Conservation (phyloP, 1,140 invertebrate genomes). For the Semibalanus balanoides region DNA sequence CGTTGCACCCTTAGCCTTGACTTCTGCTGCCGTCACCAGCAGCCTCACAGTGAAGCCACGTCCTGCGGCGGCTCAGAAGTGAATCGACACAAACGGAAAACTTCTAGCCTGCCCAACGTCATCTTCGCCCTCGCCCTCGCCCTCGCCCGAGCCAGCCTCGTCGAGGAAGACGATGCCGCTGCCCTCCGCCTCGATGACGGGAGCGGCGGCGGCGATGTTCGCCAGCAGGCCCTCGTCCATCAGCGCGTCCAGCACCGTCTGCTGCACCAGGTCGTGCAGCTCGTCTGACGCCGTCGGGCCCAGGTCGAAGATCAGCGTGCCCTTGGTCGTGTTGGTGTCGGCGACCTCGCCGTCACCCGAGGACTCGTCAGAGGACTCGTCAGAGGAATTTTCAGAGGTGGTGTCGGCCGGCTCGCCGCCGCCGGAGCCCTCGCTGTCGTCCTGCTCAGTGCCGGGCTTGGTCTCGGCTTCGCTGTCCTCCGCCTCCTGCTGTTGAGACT, state of each 20-base stretch:
- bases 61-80: neutral
- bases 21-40: no score
- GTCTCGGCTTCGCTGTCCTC: neutral
- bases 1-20: no score
- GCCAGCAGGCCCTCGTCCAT: slow-evolving; percentile 5
- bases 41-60: no score
- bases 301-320: slow-evolving; percentile 1
- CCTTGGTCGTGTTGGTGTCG: neutral
- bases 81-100: neutral
- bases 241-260: neutral
- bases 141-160: neutral
- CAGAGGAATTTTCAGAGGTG: neutral
- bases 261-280: slow-evolving; percentile 9
- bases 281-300: neutral
- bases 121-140: neutral
- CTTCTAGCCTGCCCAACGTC: neutral
- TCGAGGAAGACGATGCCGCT: slow-evolving; percentile 1
- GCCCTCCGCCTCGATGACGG: neutral
- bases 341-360: neutral
- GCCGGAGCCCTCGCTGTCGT: neutral
- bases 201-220: neutral
- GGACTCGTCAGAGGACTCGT: neutral
- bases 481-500: no score
- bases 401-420: neutral
- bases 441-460: neutral